Conservation (phyloP, 2,888 invertebrate genomes). For the Timema cristinae region DNA sequence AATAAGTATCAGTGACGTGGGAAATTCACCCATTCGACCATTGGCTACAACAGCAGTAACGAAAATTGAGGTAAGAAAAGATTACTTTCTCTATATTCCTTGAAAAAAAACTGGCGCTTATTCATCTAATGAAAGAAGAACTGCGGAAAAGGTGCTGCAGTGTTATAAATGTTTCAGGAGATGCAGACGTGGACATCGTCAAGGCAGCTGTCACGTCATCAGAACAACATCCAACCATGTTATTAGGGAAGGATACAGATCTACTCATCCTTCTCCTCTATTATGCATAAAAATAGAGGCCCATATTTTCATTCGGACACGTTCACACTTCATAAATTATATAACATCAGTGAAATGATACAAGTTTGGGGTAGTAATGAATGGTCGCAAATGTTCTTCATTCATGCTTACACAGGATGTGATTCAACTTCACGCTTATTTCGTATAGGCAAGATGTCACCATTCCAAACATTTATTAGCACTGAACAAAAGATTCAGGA, state of each 20-base stretch:
- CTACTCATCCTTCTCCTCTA: neutral
- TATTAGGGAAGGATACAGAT: neutral
- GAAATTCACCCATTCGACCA: neutral
- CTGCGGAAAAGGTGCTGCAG: neutral
- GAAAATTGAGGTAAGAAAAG: neutral
- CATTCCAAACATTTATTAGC: neutral
- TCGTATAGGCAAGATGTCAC: neutral
- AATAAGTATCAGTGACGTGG: neutral
- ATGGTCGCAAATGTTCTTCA: neutral
- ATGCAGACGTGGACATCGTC: neutral
- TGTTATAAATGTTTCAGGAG: neutral
- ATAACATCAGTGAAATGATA: neutral
- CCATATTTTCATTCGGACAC: neutral
- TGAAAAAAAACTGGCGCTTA: neutral
- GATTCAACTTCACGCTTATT: neutral
- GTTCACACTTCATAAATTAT: neutral
- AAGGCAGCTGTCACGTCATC: neutral
- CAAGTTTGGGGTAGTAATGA: neutral
- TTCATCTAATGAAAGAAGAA: slow-evolving; percentile 1
- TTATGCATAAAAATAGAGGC: neutral
- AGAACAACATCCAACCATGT: neutral
- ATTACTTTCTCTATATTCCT: neutral
- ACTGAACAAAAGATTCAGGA: neutral
- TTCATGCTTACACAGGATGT: neutral
- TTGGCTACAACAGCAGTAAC: neutral